Conservation (phyloP, 2,113 vertebrate genomes). For the Corvus moneduloides region DNA sequence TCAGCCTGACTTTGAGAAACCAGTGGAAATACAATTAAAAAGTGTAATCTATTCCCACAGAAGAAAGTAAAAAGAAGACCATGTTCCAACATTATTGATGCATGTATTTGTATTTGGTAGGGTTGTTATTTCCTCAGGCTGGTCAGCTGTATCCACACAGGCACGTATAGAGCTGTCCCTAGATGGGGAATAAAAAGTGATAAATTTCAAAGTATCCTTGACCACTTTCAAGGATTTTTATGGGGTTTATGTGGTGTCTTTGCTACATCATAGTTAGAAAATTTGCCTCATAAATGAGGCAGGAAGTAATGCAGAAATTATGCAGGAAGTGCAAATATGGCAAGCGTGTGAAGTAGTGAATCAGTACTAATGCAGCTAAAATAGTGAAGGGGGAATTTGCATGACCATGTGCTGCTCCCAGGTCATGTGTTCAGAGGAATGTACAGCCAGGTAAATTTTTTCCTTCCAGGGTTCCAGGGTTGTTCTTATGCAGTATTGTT, state of each 20-base stretch:
- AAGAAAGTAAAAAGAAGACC: neutral
- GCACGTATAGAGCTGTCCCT: neutral
- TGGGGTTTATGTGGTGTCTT: neutral
- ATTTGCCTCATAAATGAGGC: neutral
- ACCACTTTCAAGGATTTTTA: neutral
- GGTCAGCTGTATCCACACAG: neutral
- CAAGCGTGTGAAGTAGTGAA: neutral
- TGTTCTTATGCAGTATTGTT: neutral
- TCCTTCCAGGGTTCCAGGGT: neutral
- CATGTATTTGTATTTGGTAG: neutral
- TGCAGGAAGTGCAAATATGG: neutral
- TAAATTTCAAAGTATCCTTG: neutral
- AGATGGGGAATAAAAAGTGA: neutral
- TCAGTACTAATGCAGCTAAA: neutral
- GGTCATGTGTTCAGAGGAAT: neutral
- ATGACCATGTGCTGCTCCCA: neutral
- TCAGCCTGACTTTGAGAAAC: neutral
- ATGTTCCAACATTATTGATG: neutral
- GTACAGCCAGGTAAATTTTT: neutral
- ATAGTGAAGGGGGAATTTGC: neutral
- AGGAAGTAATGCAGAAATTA: neutral
- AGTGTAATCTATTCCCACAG: neutral
- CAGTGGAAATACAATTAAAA: neutral
- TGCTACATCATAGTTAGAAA: neutral
- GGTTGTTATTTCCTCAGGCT: neutral